These are phyloP conservation scores for Rhagium mordax DNA, from an alignment of 2,888 invertebrate genomes.

Conservation along the genomic window DNA sequence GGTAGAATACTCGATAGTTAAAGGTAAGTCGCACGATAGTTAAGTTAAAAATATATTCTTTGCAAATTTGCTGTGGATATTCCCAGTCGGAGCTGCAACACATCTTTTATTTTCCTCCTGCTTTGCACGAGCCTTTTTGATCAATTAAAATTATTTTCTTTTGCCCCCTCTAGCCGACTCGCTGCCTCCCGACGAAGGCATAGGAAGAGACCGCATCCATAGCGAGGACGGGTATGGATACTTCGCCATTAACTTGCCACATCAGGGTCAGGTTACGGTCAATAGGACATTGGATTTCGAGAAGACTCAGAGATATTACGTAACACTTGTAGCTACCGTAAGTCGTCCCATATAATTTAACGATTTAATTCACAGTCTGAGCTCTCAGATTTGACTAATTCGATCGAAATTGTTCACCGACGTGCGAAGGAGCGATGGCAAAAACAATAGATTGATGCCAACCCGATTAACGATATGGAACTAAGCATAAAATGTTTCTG, in stretches of 20 bases:
- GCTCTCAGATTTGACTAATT: background rate
- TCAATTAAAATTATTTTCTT: too few species aligned
- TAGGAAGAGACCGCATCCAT: conserved; percentile 73
- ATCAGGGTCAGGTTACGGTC: conserved; percentile 91
- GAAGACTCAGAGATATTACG: conserved; percentile 87
- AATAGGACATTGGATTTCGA: conserved; percentile 91
- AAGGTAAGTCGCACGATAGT: conserved; percentile 70
- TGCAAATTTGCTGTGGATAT: too few species aligned
- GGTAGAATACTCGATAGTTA: conserved; percentile 88
- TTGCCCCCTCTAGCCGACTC: conserved; percentile 42
- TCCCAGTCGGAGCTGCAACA: too few species aligned
- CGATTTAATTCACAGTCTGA: background rate
- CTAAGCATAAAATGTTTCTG: too few species aligned
- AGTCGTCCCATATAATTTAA: conserved; percentile 68
- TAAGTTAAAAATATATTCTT: too few species aligned
- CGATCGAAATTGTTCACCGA: background rate
- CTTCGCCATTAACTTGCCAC: conserved; percentile 89
- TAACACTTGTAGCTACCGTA: conserved; percentile 91
- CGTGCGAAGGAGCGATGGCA: too few species aligned
- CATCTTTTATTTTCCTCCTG: too few species aligned
- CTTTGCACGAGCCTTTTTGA: too few species aligned
- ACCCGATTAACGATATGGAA: too few species aligned
- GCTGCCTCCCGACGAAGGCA: conserved; percentile 72
- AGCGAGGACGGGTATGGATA: conserved; percentile 86
- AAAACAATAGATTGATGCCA: too few species aligned